Base-by-base conservation (phyloP, 1,140 invertebrate genomes). In the Drosophila virilis region DNA sequence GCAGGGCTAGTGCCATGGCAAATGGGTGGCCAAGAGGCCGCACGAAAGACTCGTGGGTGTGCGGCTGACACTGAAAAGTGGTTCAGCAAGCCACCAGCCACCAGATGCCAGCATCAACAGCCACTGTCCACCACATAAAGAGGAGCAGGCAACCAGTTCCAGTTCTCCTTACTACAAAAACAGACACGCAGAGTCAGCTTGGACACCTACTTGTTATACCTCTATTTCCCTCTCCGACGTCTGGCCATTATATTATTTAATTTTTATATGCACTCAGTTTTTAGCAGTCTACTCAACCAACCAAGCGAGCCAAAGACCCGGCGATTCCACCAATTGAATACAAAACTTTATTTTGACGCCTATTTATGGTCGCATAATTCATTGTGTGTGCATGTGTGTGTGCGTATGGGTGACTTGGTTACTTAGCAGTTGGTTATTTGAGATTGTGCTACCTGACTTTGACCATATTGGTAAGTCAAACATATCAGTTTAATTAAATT, bases 21-120 rank as follows among this genome's bases (percentile, higher is more conserved):
- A 45, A 51, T 52, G 70, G 62, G 62, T 60, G 62, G 67, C 38
- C 77, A 52, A 64, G 45, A 61, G 13, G 51, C 8, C 5, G 60
- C 40, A 17, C 68, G 3, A 51, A 51, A 33, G 48, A 17, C 4
- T 64, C 74, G 81, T 85, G 67, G 81, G 81, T 66, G 74, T 85
- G 77, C 40, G 61, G 38, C 64, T 85, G 81, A 80, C 81, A 78
- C 67, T 78, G 71, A 82, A 68, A 82, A 83, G 80, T 78, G 66
- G 80, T 68, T 61, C 35, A 60, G 64, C 74, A 66, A 50, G 69
- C 57, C 28, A 45, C 38, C 33, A 43, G 35, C 32, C 42, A 28
- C 33, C 40, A 45, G 33, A n/a, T 17, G 22, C 22, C 22, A 28
- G 22, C 22, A 28, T 28, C 22, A 28, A 28, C 22, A 38, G 48